Percentiles rank a stretch among this genome's conserved stretches.
phyloP scores from a whole-genome alignment of 2,797 vertebrate species.

The Sebastes miniatus region DNA sequence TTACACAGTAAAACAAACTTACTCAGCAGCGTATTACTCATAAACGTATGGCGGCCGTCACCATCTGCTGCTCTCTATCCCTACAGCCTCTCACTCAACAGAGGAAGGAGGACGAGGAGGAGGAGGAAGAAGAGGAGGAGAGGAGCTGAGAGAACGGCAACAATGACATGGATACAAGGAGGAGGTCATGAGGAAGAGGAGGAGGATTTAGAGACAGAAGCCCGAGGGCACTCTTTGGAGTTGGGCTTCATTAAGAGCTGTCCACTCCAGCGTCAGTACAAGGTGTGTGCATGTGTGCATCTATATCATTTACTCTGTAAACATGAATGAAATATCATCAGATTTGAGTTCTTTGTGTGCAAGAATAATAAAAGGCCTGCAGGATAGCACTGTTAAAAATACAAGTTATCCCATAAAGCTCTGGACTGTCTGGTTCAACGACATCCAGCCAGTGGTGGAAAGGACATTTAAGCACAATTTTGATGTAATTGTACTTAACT shows the following conservation, averaged over 20 bases:
- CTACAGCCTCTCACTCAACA: conserved; percentile 32
- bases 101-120: conserved; percentile 47
- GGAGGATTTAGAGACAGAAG: conserved; percentile 35
- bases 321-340: background rate
- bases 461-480: too few relatives aligned
- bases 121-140: background rate
- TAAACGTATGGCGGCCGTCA: conserved; percentile 1
- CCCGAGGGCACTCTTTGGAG: conserved; percentile 38
- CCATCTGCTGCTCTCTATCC: conserved; percentile 31
- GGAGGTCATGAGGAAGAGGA: conserved; percentile 16
- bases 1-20: conserved; percentile 48
- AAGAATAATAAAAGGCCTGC: background rate
- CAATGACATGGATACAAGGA: conserved; percentile 12
- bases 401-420: background rate
- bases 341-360: background rate
- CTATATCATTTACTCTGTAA: background rate
- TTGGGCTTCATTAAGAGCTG: conserved; percentile 38
- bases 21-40: conserved; percentile 2
- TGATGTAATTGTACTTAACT: background rate
- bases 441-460: background rate
- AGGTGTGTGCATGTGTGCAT: background rate
- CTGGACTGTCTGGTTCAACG: background rate
- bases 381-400: background rate
- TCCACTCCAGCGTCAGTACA: background rate
- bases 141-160: conserved; percentile 47